Evolutionary conservation across 2,888 invertebrate species (phyloP).

Genomic region (Mimachlamys varia): DNA sequence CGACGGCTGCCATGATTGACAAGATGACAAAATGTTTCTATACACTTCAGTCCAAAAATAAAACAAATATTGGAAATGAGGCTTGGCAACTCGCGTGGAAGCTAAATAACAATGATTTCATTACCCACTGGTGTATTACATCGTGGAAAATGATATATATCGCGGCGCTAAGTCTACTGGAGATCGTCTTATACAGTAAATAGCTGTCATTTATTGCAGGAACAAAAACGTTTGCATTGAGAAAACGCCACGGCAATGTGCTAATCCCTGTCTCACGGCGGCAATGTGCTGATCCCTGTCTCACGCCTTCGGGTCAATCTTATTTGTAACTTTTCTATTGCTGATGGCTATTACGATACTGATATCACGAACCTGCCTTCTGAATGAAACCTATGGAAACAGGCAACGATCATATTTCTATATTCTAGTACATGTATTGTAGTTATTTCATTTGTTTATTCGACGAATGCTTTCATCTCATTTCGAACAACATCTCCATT

Average conservation of each 20-base stretch:
- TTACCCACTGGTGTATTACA: not conserved
- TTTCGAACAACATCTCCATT: no score
- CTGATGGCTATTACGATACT: no score
- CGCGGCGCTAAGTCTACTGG: not conserved
- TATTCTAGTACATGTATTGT: no score
- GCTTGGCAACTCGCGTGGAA: not conserved
- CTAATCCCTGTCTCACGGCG: not conserved
- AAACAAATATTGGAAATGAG: not conserved
- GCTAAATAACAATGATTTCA: not conserved
- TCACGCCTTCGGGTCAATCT: not conserved
- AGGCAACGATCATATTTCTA: no score
- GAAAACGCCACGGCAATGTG: not conserved
- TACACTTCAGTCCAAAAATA: not conserved
- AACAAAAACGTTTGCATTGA: no score
- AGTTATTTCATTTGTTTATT: no score
- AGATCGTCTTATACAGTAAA: not conserved
- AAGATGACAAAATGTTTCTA: slow-evolving; percentile 19
- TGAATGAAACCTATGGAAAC: no score
- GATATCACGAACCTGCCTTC: no score
- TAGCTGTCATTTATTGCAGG: not conserved
- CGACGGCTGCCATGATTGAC: not conserved
- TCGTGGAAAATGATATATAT: not conserved
- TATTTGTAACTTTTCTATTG: no score
- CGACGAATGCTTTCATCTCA: no score
- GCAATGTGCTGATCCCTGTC: not conserved